A percentile compares a stretch with the other conserved stretches of the same genome.
Evolutionary conservation across 2,113 vertebrate genomes (phyloP).

Genomic region (Sturnira hondurensis): DNA sequence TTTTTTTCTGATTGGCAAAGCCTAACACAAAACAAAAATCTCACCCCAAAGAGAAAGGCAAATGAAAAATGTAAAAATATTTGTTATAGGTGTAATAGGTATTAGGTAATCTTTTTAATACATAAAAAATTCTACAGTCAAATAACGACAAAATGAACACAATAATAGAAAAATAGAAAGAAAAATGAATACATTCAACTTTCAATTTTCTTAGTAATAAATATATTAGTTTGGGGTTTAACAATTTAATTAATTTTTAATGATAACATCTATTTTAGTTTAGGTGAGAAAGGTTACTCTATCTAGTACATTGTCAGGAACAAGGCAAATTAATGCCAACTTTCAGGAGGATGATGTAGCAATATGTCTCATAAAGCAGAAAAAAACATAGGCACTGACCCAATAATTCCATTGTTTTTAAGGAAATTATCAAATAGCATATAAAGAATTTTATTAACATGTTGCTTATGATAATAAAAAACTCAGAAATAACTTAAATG

Average conservation of each 20-base stretch:
- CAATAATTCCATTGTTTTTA: conserved; percentile 49
- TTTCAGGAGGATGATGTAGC: neutral
- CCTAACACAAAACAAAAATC: neutral
- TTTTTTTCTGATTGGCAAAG: neutral
- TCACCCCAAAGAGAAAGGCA: neutral
- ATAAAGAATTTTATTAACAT: conserved; percentile 52
- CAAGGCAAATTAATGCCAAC: conserved; percentile 42
- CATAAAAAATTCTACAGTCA: neutral
- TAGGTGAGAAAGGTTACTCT: neutral
- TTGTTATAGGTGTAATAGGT: neutral
- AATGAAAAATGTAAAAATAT: neutral
- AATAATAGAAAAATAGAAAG: neutral
- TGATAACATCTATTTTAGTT: conserved; percentile 4
- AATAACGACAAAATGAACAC: neutral
- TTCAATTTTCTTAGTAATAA: neutral
- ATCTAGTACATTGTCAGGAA: conserved; percentile 5
- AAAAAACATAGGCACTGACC: conserved; percentile 13
- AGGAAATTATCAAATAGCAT: conserved; percentile 29
- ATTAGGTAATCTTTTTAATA: neutral
- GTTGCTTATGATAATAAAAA: neutral
- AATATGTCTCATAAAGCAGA: conserved; percentile 35
- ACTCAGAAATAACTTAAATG: neutral
- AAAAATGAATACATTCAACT: neutral
- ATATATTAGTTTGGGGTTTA: neutral
- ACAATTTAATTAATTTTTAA: neutral